phyloP scores from a whole-genome alignment of 2,797 vertebrate species.

The Molothrus aeneus region DNA sequence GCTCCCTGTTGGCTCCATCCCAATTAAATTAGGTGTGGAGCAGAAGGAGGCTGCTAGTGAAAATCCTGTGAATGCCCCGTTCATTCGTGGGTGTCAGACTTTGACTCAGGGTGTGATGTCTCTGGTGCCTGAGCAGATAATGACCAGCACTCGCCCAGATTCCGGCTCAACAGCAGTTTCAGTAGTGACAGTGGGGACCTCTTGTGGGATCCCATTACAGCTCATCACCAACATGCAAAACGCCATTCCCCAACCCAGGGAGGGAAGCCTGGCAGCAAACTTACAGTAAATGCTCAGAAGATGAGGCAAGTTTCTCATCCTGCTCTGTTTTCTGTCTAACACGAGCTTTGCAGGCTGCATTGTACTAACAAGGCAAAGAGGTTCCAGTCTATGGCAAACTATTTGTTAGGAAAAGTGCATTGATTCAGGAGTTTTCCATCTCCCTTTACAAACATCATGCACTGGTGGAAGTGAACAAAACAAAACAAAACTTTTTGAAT shows the following conservation, averaged over 20 bases:
- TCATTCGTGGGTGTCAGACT: not conserved
- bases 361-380: not conserved
- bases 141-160: not conserved
- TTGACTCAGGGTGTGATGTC: not conserved
- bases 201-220: not conserved
- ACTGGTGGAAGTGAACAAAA: not conserved
- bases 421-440: not conserved
- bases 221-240: not conserved
- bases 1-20: constrained; percentile 15
- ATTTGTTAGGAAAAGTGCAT: not conserved
- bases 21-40: constrained; percentile 40
- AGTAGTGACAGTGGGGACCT: not conserved
- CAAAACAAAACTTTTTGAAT: not conserved
- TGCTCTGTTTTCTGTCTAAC: not conserved
- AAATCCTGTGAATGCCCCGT: not conserved
- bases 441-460: not conserved
- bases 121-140: not conserved
- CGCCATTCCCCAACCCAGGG: not conserved
- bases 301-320: not conserved
- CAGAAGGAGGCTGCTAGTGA: constrained; percentile 8
- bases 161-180: not conserved
- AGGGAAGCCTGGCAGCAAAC: not conserved
- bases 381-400: not conserved
- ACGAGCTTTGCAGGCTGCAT: not conserved
- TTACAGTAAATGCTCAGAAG: not conserved